phyloP scores from a whole-genome alignment of 2,113 vertebrate species.

The Origma solitaria region DNA sequence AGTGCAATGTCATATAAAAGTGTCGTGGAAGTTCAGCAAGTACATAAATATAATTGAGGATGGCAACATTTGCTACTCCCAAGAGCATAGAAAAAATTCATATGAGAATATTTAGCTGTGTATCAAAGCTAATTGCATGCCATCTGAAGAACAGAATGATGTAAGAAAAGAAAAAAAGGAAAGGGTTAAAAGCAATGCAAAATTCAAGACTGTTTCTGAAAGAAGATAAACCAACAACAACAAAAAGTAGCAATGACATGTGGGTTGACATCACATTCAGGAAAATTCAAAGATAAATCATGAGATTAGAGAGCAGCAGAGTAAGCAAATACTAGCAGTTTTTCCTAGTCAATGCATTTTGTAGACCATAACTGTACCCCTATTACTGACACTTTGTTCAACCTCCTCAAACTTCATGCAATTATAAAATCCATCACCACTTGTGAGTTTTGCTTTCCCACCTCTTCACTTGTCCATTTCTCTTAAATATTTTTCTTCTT shows the following conservation, averaged over 20 bases:
- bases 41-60: background rate
- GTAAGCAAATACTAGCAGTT: background rate
- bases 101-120: background rate
- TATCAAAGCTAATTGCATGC: background rate
- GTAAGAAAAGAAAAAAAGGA: background rate
- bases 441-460: background rate
- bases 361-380: background rate
- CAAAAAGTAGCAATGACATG: background rate
- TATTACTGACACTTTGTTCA: background rate
- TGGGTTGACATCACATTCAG: background rate
- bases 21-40: background rate
- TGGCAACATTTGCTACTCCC: background rate
- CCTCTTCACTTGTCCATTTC: background rate
- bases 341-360: background rate
- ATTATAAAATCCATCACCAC: background rate
- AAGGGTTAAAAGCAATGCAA: background rate
- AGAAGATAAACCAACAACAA: background rate
- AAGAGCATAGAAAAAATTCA: background rate
- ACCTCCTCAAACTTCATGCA: background rate
- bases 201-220: background rate
- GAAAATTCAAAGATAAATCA: background rate
- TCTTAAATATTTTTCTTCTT: background rate
- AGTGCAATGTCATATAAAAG: background rate
- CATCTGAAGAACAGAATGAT: background rate
- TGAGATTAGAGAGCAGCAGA: background rate